Percentiles rank a stretch among this genome's conserved stretches.
phyloP scores from a whole-genome alignment of 2,797 vertebrate genomes.

The Poecile montanus region DNA sequence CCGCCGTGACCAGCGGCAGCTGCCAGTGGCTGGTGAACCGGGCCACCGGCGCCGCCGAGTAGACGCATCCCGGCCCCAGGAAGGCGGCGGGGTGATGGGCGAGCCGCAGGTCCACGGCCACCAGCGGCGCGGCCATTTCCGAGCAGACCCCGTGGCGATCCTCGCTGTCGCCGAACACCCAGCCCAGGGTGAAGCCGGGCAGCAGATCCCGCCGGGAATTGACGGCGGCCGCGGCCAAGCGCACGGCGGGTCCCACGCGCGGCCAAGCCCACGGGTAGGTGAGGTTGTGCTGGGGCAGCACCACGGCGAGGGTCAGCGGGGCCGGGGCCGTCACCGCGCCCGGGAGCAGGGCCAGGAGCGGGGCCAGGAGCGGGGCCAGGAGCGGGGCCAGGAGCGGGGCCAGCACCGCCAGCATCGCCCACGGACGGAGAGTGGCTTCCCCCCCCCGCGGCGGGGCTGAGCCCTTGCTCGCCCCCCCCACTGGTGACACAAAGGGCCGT shows the following conservation, averaged over 20 bases:
- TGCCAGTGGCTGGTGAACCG: conserved; percentile 89
- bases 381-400: background rate
- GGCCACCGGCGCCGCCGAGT: conserved; percentile 86
- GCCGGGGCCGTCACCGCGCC: background rate
- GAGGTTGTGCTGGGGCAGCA: conserved; percentile 85
- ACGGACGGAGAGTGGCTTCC: background rate
- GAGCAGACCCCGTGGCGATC: conserved; percentile 84
- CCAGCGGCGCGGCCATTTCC: conserved; percentile 84
- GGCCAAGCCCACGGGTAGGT: conserved; percentile 94
- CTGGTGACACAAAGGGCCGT: conserved; percentile 58
- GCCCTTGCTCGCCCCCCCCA: conserved; percentile 28
- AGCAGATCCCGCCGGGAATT: conserved; percentile 78
- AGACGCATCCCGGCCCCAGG: conserved; percentile 91
- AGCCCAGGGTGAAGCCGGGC: conserved; percentile 70
- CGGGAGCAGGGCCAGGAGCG: background rate
- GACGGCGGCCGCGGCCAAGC: conserved; percentile 76
- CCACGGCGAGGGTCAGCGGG: conserved; percentile 86
- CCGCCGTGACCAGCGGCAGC: conserved; percentile 89
- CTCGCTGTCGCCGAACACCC: conserved; percentile 85
- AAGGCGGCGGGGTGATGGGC: conserved; percentile 84
- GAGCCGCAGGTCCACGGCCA: conserved; percentile 88
- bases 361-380: background rate
- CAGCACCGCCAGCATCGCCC: conserved; percentile 20
- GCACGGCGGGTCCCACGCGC: conserved; percentile 86
- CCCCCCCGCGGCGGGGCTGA: background rate